Percentiles rank a stretch among this genome's conserved stretches.
Conservation (phyloP, 2,888 invertebrate species). For the Hipparchia semele region DNA sequence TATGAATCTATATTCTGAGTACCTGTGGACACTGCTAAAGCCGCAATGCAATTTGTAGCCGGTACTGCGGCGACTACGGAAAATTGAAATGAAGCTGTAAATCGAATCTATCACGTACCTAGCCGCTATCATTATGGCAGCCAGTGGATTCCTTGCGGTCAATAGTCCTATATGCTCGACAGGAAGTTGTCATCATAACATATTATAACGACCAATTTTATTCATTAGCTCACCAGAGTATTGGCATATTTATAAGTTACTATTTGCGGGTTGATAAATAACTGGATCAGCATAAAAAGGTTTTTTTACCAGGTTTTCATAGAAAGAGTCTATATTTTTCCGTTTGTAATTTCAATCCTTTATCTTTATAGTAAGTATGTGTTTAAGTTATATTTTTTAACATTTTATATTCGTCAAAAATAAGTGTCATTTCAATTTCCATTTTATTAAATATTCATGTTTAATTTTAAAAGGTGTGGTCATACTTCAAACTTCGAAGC, state of each 20-base stretch:
- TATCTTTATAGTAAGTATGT: no score
- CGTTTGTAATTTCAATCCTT: no score
- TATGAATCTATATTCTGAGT: conserved; percentile 45
- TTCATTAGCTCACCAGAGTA: no score
- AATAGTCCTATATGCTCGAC: conserved; percentile 43
- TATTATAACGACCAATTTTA: neutral
- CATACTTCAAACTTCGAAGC: no score
- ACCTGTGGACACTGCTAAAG: conserved; percentile 64
- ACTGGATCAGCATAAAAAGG: no score
- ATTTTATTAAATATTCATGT: no score
- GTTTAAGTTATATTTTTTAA: no score
- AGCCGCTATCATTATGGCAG: conserved; percentile 67
- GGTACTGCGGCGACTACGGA: conserved; percentile 61
- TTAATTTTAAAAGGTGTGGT: no score
- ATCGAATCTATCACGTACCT: conserved; percentile 77
- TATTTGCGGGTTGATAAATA: neutral
- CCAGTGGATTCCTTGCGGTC: conserved; percentile 71
- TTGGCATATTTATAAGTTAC: neutral
- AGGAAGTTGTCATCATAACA: conserved; percentile 15
- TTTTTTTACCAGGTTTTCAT: neutral
- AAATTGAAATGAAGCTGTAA: conserved; percentile 77
- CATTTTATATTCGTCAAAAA: no score
- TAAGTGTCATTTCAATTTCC: no score
- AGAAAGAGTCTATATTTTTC: no score
- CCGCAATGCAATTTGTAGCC: conserved; percentile 73